A percentile compares a stretch with the other conserved stretches of the same genome.
phyloP scores from a whole-genome alignment of 2,797 vertebrate species.

The Periophthalmus magnuspinnatus region DNA sequence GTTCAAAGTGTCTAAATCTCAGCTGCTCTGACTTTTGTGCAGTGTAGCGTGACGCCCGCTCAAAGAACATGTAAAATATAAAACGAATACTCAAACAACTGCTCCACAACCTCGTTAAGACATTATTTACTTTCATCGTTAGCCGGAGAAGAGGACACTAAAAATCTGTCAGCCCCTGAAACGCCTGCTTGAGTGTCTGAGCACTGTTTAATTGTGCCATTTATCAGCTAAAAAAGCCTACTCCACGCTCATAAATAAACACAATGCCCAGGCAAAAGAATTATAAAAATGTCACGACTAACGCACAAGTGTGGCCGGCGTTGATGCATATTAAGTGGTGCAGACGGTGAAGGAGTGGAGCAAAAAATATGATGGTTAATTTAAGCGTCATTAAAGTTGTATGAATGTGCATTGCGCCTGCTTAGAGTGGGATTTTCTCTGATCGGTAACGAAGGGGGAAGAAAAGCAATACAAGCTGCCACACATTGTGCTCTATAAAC shows the following conservation, averaged over 20 bases:
- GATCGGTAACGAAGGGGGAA: conserved; percentile 72
- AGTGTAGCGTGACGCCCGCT: conserved; percentile 51
- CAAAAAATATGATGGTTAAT: conserved; percentile 85
- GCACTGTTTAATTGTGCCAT: conserved; percentile 88
- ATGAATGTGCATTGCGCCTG: conserved; percentile 86
- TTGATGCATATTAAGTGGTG: conserved; percentile 93
- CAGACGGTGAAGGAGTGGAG: conserved; percentile 81
- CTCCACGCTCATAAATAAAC: conserved; percentile 89
- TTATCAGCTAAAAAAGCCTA: conserved; percentile 87
- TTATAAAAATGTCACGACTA: conserved; percentile 90
- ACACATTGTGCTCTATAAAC: conserved; percentile 79
- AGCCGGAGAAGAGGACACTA: conserved; percentile 82
- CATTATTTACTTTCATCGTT: conserved; percentile 93
- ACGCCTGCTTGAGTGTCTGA: conserved; percentile 85
- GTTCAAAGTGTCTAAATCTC: conserved; percentile 62
- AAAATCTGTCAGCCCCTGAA: conserved; percentile 89
- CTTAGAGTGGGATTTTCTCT: conserved; percentile 81
- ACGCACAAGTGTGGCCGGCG: conserved; percentile 83
- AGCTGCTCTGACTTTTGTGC: conserved; percentile 58
- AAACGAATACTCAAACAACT: conserved; percentile 77
- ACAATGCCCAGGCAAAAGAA: conserved; percentile 88
- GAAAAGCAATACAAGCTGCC: conserved; percentile 77
- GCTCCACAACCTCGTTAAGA: conserved; percentile 78
- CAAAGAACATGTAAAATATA: conserved; percentile 68
- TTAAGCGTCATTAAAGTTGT: conserved; percentile 95